Evolutionary conservation across 2,113 vertebrate species (phyloP).

Genomic region (Agelaius tricolor): DNA sequence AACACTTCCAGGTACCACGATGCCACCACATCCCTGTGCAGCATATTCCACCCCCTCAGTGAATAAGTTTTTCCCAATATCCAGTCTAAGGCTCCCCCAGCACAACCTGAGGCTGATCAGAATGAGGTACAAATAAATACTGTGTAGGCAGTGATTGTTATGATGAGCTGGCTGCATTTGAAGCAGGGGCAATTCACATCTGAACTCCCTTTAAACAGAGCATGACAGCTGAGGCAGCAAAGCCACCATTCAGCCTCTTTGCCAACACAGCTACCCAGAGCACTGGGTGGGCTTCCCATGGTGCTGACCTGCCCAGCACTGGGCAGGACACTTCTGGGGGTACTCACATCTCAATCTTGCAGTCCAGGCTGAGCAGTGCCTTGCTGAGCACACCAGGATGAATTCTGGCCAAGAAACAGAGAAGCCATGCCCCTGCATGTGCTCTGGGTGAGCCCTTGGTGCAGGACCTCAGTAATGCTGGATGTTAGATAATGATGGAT

Average conservation of each 20-base stretch:
- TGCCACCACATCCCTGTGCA: not conserved
- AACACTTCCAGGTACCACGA: accelerated
- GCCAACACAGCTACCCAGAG: not conserved
- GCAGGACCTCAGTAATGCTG: not conserved
- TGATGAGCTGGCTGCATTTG: not conserved
- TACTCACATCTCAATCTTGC: not conserved
- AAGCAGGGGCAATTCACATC: not conserved
- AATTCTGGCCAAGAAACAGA: not conserved
- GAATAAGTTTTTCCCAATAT: not conserved
- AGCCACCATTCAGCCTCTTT: not conserved
- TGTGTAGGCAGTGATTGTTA: not conserved
- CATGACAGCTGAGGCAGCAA: not conserved
- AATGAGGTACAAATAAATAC: not conserved
- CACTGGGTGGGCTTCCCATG: not conserved
- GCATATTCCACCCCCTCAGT: not conserved
- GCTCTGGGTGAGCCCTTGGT: not conserved
- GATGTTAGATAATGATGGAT: not conserved
- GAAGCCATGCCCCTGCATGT: not conserved
- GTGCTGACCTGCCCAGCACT: not conserved
- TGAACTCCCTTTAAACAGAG: not conserved
- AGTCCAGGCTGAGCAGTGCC: not conserved
- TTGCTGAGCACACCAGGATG: not conserved
- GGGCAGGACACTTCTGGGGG: not conserved
- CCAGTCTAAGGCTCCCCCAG: not conserved
- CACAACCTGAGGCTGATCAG: not conserved